These are phyloP conservation scores for Xiphophorus couchianus DNA, from an alignment of 2,113 vertebrate species.

Conservation along the genomic window DNA sequence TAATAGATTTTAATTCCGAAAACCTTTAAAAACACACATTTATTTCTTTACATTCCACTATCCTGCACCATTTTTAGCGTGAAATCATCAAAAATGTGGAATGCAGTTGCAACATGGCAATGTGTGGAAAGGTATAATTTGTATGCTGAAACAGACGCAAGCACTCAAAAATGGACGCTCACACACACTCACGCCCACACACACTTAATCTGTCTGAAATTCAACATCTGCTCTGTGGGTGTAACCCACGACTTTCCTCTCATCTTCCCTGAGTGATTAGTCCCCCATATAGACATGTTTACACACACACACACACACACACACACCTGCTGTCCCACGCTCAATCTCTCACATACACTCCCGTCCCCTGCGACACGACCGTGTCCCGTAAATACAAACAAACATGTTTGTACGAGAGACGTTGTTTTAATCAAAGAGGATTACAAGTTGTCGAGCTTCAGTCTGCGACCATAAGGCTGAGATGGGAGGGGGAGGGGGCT, in stretches of 20 bases:
- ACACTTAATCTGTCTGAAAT: not conserved
- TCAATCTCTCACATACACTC: not conserved
- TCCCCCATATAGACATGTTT: not conserved
- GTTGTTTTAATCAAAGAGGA: constrained; percentile 50
- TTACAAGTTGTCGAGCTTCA: constrained; percentile 46
- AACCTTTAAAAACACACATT: not conserved
- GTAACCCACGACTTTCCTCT: not conserved
- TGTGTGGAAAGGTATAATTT: too few species aligned
- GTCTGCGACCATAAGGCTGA: constrained; percentile 9
- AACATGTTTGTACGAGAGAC: constrained; percentile 35
- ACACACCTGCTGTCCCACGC: constrained; percentile 5
- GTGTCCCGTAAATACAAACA: constrained; percentile 20
- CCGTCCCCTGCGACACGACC: not conserved
- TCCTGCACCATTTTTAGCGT: not conserved
- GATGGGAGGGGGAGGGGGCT: not conserved
- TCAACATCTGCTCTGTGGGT: not conserved
- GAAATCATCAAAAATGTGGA: too few species aligned
- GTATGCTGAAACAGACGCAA: not conserved
- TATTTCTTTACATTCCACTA: not conserved
- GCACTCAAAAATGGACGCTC: not conserved
- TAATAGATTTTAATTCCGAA: not conserved
- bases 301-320: constrained; percentile 5
- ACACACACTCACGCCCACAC: too few species aligned
- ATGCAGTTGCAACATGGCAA: too few species aligned
- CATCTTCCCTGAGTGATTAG: not conserved